Evolutionary conservation across 2,888 invertebrate genomes (phyloP).

Genomic region (Eurytoma adleriae): DNA sequence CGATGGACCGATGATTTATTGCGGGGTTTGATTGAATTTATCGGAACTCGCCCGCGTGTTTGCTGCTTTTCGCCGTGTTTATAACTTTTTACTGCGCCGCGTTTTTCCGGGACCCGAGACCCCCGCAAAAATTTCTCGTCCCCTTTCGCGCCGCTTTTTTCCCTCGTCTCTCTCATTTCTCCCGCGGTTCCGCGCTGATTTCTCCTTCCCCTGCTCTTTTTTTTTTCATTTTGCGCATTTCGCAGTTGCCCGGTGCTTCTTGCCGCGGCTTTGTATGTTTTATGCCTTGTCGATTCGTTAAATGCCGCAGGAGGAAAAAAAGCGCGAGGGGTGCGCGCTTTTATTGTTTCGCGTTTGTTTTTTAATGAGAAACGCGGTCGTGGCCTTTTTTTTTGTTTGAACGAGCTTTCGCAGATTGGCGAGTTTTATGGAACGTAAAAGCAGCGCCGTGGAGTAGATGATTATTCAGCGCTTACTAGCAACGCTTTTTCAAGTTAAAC

Average conservation of each 20-base stretch:
- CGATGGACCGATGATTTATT: constrained; percentile 72
- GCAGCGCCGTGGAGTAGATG: no score
- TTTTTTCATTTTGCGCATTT: background rate
- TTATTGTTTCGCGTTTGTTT: background rate
- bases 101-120: constrained; percentile 1
- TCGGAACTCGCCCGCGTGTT: constrained; percentile 66
- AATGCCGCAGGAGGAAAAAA: constrained; percentile 45
- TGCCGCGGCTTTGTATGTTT: constrained; percentile 54
- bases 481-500: no score
- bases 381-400: no score
- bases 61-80: constrained; percentile 27
- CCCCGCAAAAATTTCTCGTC: background rate
- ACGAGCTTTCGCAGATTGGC: no score
- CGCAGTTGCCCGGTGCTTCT: background rate
- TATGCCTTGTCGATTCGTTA: constrained; percentile 65
- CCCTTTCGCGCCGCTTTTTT: background rate
- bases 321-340: constrained; percentile 5
- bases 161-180: background rate
- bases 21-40: constrained; percentile 75
- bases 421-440: no score
- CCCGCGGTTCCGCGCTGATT: constrained; percentile 3
- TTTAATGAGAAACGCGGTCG: no score
- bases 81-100: background rate
- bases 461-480: no score
- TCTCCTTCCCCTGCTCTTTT: background rate